phyloP scores from a whole-genome alignment of 1,140 invertebrate species.

The Bombus haemorrhoidalis region DNA sequence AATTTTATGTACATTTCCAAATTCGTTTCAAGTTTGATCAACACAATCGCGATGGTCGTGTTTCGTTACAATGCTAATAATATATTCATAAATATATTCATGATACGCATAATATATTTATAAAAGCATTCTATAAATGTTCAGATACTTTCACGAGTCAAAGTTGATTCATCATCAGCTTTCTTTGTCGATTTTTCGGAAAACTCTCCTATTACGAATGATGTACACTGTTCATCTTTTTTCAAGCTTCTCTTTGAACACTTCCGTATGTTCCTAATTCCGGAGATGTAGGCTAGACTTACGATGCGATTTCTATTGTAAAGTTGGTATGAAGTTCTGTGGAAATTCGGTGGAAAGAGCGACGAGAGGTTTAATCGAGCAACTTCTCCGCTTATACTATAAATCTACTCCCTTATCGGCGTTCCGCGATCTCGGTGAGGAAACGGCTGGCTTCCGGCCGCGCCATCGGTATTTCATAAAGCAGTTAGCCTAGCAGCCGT shows the following conservation, averaged over 20 bases:
- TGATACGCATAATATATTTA: neutral
- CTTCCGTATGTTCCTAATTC: neutral
- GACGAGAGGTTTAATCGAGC: slow-evolving; percentile 17
- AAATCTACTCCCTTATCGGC: slow-evolving; percentile 39
- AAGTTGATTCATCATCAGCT: neutral
- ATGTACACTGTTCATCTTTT: neutral
- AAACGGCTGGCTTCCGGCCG: slow-evolving; percentile 33
- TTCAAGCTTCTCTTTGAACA: neutral
- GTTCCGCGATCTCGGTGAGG: slow-evolving; percentile 25
- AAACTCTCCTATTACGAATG: neutral
- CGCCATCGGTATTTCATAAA: slow-evolving; percentile 48
- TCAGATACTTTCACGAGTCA: neutral
- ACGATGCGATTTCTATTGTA: neutral
- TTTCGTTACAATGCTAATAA: neutral
- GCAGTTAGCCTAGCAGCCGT: slow-evolving; percentile 32
- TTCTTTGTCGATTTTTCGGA: neutral
- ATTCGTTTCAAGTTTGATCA: neutral
- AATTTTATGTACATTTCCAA: neutral
- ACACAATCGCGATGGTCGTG: neutral
- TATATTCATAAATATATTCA: neutral
- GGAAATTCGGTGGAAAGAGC: neutral
- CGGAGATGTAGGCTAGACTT: neutral
- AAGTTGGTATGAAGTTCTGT: neutral
- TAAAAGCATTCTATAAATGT: neutral
- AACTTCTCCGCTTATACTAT: slow-evolving; percentile 31